These are phyloP conservation scores for Propithecus deckenii DNA, from an alignment of 2,797 vertebrate genomes.

Conservation along the genomic window DNA sequence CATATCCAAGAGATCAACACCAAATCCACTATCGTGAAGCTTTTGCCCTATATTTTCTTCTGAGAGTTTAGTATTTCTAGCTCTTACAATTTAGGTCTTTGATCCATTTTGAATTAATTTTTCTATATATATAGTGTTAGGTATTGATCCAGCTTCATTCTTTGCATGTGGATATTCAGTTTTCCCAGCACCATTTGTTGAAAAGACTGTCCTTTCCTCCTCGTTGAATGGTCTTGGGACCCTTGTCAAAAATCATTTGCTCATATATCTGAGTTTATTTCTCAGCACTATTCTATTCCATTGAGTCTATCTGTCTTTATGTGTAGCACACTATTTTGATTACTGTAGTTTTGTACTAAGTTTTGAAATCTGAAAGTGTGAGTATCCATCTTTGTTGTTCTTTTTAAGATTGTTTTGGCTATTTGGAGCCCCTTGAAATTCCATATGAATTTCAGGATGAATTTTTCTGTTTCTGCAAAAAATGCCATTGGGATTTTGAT, in stretches of 20 bases:
- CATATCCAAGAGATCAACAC: neutral
- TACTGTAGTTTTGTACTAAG: no score
- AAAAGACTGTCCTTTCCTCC: neutral
- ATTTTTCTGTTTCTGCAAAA: no score
- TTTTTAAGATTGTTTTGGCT: no score
- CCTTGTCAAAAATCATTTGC: neutral
- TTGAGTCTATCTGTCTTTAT: neutral
- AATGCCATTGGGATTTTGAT: no score
- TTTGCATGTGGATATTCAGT: neutral
- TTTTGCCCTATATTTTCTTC: neutral
- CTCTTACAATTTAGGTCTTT: neutral
- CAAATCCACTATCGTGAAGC: neutral
- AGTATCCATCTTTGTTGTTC: no score
- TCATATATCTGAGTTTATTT: neutral
- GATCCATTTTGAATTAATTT: neutral
- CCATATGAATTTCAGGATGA: no score
- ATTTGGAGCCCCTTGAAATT: no score
- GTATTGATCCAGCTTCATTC: neutral
- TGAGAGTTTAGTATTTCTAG: neutral
- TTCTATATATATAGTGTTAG: neutral
- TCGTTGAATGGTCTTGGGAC: neutral
- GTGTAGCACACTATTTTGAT: neutral
- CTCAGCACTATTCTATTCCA: neutral
- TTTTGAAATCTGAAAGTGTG: no score
- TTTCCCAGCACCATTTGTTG: neutral